Percentiles rank a stretch among this genome's conserved stretches.
Evolutionary conservation across 2,113 vertebrate species (phyloP).

Genomic region (Cichladusa arquata): DNA sequence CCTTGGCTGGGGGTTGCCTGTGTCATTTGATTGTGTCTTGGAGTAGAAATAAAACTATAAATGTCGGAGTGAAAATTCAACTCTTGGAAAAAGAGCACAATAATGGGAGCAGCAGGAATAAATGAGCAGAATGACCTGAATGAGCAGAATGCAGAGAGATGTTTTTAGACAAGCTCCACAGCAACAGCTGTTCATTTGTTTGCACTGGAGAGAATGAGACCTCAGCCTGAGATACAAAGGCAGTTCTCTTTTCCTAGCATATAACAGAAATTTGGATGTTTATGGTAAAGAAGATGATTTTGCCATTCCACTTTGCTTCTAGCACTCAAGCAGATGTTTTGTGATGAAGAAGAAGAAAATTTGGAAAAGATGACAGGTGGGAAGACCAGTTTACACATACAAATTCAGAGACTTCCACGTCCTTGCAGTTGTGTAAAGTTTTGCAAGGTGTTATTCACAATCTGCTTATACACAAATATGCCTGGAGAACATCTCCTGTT

Average conservation of each 20-base stretch:
- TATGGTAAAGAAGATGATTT: neutral
- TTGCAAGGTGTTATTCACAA: neutral
- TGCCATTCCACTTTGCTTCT: neutral
- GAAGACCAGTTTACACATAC: neutral
- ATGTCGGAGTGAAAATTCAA: neutral
- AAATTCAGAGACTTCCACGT: neutral
- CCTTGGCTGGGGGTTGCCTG: neutral
- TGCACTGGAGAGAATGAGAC: conserved; percentile 2
- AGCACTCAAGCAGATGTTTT: neutral
- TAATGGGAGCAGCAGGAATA: neutral
- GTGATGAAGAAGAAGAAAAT: neutral
- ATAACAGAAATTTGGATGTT: neutral
- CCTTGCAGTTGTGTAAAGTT: neutral
- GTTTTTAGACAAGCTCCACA: conserved; percentile 26
- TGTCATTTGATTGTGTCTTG: neutral
- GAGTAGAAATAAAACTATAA: conserved; percentile 4
- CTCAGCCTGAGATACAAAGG: neutral
- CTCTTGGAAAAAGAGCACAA: neutral
- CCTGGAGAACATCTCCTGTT: neutral
- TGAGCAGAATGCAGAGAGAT: neutral
- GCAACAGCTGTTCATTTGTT: conserved; percentile 17
- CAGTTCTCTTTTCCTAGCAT: neutral
- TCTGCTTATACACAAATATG: neutral
- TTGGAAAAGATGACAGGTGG: neutral
- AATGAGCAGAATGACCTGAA: neutral